These are phyloP conservation scores for Hydractinia symbiolongicarpus DNA, from an alignment of 30 jellyfish, hydroid and myxozoan genomes.

Conservation along the genomic window DNA sequence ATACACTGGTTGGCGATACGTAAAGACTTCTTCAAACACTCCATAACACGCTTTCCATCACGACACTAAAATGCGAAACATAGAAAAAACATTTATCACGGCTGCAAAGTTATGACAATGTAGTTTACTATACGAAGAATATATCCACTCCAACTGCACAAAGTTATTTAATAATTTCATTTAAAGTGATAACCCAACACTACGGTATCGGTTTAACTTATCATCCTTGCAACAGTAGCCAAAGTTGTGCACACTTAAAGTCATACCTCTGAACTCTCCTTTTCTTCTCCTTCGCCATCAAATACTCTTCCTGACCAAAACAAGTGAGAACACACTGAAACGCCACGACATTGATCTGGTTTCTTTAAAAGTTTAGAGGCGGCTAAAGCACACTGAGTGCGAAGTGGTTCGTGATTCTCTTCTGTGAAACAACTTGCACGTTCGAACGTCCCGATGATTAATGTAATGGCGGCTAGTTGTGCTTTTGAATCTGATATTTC, in stretches of 20 bases:
- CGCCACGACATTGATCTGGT: conserved; percentile 99
- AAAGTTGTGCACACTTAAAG: too few relatives aligned
- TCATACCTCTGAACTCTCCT: conserved; percentile 40
- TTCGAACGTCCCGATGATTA: conserved; percentile 95
- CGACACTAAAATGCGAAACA: conserved; percentile 62
- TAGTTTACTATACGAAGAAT: too few relatives aligned
- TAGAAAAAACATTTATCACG: not conserved
- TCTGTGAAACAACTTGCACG: conserved; percentile 83
- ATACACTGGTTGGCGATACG: conserved; percentile 98
- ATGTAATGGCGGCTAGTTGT: conserved; percentile 94
- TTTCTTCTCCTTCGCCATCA: conserved; percentile 83
- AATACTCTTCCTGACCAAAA: conserved; percentile 96
- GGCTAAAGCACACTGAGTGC: conserved; percentile 98
- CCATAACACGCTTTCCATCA: conserved; percentile 98
- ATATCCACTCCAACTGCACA: too few relatives aligned
- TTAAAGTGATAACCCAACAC: too few relatives aligned
- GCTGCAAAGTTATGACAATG: not conserved
- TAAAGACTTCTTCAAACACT: conserved; percentile 84
- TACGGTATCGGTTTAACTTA: too few relatives aligned
- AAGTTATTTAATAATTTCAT: too few relatives aligned
- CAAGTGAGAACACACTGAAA: conserved; percentile 94
- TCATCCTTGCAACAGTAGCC: too few relatives aligned
- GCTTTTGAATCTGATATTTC: conserved; percentile 98
- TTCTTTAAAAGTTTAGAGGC: conserved; percentile 90
- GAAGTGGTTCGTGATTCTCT: conserved; percentile 97